Evolutionary conservation across 2,113 vertebrate species (phyloP).

Genomic region (Sapajus apella): DNA sequence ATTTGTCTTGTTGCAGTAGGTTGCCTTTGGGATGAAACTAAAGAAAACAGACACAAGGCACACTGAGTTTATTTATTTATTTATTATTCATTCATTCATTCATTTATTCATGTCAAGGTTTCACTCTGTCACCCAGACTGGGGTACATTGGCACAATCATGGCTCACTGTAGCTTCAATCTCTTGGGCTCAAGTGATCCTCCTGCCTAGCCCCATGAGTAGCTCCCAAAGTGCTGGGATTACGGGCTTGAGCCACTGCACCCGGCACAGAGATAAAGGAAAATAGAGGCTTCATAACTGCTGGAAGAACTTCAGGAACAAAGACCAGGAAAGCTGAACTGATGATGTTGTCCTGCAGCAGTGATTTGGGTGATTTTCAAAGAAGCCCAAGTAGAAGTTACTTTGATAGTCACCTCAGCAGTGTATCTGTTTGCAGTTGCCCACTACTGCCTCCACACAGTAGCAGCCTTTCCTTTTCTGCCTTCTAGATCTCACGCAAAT

Average conservation of each 20-base stretch:
- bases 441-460: neutral
- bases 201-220: too few relatives aligned
- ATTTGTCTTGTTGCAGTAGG: neutral
- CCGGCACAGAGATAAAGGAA: neutral
- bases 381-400: neutral
- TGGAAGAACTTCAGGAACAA: neutral
- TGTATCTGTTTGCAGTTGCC: neutral
- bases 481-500: neutral
- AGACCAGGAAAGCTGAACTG: neutral
- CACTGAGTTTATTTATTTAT: too few relatives aligned
- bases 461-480: neutral
- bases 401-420: neutral
- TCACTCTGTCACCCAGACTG: too few relatives aligned
- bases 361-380: neutral
- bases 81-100: too few relatives aligned
- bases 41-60: too few relatives aligned
- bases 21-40: too few relatives aligned
- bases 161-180: too few relatives aligned
- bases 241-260: too few relatives aligned
- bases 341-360: neutral
- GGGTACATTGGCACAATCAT: too few relatives aligned
- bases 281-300: neutral
- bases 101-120: too few relatives aligned
- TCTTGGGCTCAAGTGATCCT: too few relatives aligned
- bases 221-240: too few relatives aligned